Evolutionary conservation across 2,113 vertebrate genomes (phyloP), one percentile per base, ranked within the genome.

Genomic region (Bujurquina vittata): DNA sequence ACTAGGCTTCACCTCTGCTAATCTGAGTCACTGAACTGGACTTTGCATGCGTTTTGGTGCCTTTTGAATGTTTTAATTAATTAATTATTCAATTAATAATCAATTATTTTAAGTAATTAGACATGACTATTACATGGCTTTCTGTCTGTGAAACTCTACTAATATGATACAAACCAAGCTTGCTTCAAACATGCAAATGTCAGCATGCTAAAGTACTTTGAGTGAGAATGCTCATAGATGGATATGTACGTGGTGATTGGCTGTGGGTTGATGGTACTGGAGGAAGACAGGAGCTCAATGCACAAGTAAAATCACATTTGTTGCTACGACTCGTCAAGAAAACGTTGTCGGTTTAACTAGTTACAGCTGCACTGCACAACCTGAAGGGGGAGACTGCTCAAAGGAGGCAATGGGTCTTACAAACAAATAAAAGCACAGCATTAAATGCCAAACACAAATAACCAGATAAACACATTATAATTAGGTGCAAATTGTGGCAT

Each of bases 371-470:
- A 52, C 17, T 3, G 49, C 43, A 72, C 43, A 26, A 69, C 4
- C 23, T 20, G 15, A 52, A 72, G 20, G 43, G 54, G 29, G 65
- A 37, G 67, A 59, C 5, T 26, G 31, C 33, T 74, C 29, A 1
- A 46, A 55, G 20, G 18, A 37, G n/a, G 58, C 62, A 57, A 31
- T 77, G 26, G 37, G 57, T 60, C 49, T 40, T 46, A 67, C 49
- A 63, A 58, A 17, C 23, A 67, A 75, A 49, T 0, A 31, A 49
- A 77, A 72, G 14, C 23, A 15, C 8, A 49, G 43, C 20, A 26
- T 35, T 79, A 60, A 56, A 61, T 22, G 22, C 15, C n/a, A 74
- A 77, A 69, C 37, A 14, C 35, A 78, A 77, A 49, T 17, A 79
- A 62, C 2, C 33, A 67, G 12, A 79, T 18, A 52, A 67, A 63